Evolutionary conservation across 1,140 invertebrate species (phyloP).

Genomic region (Chironomus tepperi): DNA sequence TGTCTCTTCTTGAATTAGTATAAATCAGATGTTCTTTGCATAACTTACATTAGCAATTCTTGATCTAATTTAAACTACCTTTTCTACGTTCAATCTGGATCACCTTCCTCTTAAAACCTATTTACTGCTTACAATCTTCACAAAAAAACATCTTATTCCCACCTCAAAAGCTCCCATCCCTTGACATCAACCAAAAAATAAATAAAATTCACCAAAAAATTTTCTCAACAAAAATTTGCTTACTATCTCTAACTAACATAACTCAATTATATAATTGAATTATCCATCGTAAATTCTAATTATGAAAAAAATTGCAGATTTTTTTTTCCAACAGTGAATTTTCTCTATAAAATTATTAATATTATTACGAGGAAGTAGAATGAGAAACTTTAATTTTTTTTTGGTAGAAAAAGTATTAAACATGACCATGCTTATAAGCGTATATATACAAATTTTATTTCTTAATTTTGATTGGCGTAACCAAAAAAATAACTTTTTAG

Average conservation of each 20-base stretch:
- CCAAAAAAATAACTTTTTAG: too few species aligned
- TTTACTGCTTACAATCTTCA: too few species aligned
- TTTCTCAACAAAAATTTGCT: neutral
- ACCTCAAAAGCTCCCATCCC: too few species aligned
- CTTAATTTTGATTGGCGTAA: neutral
- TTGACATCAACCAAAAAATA: neutral
- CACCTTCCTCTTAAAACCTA: too few species aligned
- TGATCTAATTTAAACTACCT: too few species aligned
- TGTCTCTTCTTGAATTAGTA: too few species aligned
- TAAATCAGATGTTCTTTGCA: too few species aligned
- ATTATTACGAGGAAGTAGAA: neutral
- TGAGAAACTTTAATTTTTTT: neutral
- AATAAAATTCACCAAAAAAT: constrained; percentile 10
- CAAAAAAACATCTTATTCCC: too few species aligned
- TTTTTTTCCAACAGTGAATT: neutral
- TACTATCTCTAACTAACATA: neutral
- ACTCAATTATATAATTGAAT: neutral
- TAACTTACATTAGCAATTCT: too few species aligned
- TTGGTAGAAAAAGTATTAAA: neutral
- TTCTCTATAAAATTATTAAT: neutral
- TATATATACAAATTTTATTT: neutral
- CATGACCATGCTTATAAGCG: constrained; percentile 6
- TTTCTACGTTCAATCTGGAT: too few species aligned
- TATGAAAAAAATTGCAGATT: neutral
- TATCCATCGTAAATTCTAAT: neutral